Conservation (phyloP, 2,797 vertebrate species). For the Amniataba percoides region DNA sequence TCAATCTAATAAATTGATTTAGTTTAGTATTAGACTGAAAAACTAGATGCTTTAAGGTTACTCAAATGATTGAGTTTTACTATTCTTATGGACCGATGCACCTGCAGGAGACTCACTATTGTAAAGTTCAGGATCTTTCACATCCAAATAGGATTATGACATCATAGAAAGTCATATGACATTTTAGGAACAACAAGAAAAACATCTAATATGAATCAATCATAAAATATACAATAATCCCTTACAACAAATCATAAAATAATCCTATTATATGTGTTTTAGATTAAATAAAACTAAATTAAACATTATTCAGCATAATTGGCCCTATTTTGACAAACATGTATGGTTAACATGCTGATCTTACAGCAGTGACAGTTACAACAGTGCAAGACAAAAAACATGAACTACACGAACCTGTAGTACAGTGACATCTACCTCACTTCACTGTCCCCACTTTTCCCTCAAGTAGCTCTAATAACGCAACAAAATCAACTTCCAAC, state of each 20-base stretch:
- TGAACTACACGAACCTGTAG: slow-evolving; percentile 24
- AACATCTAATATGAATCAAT: neutral
- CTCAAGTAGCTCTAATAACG: slow-evolving; percentile 25
- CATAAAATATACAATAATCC: neutral
- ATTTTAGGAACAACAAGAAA: neutral
- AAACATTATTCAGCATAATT: neutral
- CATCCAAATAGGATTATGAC: neutral
- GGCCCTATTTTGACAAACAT: neutral
- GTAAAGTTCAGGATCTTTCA: neutral
- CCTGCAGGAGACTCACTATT: neutral
- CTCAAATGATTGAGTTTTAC: neutral
- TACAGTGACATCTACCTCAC: slow-evolving; percentile 18
- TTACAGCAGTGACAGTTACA: neutral
- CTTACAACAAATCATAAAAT: neutral
- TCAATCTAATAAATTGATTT: slow-evolving; percentile 20
- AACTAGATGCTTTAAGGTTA: slow-evolving; percentile 2
- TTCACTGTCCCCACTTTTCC: slow-evolving; percentile 6
- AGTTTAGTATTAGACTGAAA: slow-evolving; percentile 20
- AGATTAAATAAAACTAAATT: neutral
- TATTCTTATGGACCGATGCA: neutral
- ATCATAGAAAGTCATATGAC: neutral
- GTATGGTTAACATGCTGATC: neutral
- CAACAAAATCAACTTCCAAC: slow-evolving; percentile 51
- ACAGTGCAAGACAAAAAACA: neutral
- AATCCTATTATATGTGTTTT: neutral